Percentiles rank a stretch among this genome's conserved stretches.
Evolutionary conservation across 92 coral and sea anemone species (phyloP).

Genomic region (Phenganax subtilis): DNA sequence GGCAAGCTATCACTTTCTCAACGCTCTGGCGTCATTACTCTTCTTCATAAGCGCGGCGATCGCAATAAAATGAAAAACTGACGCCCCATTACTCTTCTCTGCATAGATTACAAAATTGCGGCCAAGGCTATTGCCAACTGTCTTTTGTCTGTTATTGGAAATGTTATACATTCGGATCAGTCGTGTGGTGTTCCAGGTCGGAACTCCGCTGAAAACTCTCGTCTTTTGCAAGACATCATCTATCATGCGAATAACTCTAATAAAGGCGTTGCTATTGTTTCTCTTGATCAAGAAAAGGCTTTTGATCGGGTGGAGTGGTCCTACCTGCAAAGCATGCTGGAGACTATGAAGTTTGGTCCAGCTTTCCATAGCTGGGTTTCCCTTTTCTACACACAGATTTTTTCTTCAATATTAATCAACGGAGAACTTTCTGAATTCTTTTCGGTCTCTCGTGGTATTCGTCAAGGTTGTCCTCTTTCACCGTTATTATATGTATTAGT

Average conservation of each 20-base stretch:
- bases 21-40: constrained; percentile 22
- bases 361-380: constrained; percentile 38
- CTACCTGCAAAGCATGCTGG: constrained; percentile 33
- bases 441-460: constrained; percentile 19
- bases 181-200: constrained; percentile 53
- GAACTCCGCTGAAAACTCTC: constrained; percentile 38
- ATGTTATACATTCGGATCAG: constrained; percentile 41
- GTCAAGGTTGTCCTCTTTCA: constrained; percentile 44
- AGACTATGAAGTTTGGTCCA: constrained; percentile 51
- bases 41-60: constrained; percentile 53
- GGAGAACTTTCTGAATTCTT: constrained; percentile 17
- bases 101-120: constrained; percentile 51
- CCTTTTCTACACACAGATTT: constrained; percentile 36
- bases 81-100: constrained; percentile 55
- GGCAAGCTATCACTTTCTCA: constrained; percentile 38
- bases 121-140: constrained; percentile 33
- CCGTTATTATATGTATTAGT: constrained; percentile 30
- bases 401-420: constrained; percentile 1
- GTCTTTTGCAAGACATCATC: constrained; percentile 31
- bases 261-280: constrained; percentile 30
- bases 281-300: constrained; percentile 58
- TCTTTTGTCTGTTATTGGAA: constrained; percentile 28
- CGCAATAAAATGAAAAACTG: constrained; percentile 41
- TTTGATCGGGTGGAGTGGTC: constrained; percentile 54
- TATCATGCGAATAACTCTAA: background rate